Evolutionary conservation across 1,140 invertebrate species (phyloP).

Genomic region (Drosophila pseudoobscura): DNA sequence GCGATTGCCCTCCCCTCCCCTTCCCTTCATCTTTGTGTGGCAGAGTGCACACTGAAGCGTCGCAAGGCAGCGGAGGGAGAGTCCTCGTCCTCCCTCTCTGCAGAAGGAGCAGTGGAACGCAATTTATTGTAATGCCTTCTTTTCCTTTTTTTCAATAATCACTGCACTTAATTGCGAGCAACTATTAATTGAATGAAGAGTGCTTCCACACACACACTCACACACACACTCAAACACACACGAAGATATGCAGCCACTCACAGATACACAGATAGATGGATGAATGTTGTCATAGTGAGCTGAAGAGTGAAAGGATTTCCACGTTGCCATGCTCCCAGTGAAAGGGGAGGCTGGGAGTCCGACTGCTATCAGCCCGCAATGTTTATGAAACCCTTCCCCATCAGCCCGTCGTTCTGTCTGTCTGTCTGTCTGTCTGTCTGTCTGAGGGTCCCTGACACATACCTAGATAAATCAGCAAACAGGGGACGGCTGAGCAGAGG

Average conservation of each 20-base stretch:
- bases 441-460: background rate
- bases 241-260: background rate
- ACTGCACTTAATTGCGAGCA: constrained; percentile 54
- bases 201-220: constrained; percentile 11
- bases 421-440: background rate
- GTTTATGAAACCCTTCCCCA: constrained; percentile 29
- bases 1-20: background rate
- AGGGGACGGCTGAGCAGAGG: background rate
- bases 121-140: constrained; percentile 46
- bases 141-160: constrained; percentile 53
- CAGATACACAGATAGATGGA: background rate
- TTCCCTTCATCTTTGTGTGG: background rate
- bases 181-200: constrained; percentile 58
- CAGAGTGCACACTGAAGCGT: constrained; percentile 7
- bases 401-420: background rate
- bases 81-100: no score
- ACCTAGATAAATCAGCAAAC: background rate
- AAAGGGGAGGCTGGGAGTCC: constrained; percentile 2
- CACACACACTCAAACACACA: constrained; percentile 5
- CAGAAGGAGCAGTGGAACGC: background rate
- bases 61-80: background rate
- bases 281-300: constrained; percentile 23
- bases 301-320: constrained; percentile 12
- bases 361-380: constrained; percentile 10
- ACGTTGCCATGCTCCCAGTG: constrained; percentile 33